Evolutionary conservation across 2,113 vertebrate genomes (phyloP).

Genomic region (Lethenteron camtschaticum): DNA sequence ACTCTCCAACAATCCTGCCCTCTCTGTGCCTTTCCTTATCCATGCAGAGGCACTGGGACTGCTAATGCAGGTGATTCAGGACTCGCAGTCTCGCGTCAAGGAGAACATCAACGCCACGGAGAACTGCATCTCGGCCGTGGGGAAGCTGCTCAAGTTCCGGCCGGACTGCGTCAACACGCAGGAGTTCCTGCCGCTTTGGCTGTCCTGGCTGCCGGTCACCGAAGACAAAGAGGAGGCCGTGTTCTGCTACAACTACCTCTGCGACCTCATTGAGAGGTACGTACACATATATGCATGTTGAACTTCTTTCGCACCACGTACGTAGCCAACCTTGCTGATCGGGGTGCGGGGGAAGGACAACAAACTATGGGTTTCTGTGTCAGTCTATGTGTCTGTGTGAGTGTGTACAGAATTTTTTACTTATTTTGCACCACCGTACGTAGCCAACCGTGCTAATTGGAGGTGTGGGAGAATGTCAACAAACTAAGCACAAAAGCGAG

Average conservation of each 20-base stretch:
- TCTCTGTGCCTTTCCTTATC: constrained; percentile 8
- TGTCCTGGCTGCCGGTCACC: constrained; percentile 80
- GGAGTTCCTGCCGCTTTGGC: constrained; percentile 85
- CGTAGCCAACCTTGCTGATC: too few relatives aligned
- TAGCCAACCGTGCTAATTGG: too few relatives aligned
- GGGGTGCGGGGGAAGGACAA: too few relatives aligned
- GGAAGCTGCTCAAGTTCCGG: constrained; percentile 78
- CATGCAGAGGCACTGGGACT: constrained; percentile 64
- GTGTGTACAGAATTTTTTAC: too few relatives aligned
- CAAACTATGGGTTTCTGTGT: too few relatives aligned
- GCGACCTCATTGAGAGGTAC: constrained; percentile 90
- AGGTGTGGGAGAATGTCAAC: not conserved
- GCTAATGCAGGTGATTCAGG: constrained; percentile 72
- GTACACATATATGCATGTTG: not conserved
- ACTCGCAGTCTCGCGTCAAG: constrained; percentile 62
- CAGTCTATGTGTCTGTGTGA: too few relatives aligned
- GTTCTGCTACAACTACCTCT: constrained; percentile 77
- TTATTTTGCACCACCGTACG: too few relatives aligned
- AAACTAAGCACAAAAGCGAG: not conserved
- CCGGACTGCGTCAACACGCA: constrained; percentile 72
- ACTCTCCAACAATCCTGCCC: too few relatives aligned
- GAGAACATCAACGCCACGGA: constrained; percentile 92
- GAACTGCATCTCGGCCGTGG: constrained; percentile 94
- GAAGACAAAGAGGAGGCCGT: constrained; percentile 97
- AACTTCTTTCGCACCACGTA: not conserved